These are phyloP conservation scores for Scleropages formosus DNA, from an alignment of 2,797 vertebrate species.

Conservation along the genomic window DNA sequence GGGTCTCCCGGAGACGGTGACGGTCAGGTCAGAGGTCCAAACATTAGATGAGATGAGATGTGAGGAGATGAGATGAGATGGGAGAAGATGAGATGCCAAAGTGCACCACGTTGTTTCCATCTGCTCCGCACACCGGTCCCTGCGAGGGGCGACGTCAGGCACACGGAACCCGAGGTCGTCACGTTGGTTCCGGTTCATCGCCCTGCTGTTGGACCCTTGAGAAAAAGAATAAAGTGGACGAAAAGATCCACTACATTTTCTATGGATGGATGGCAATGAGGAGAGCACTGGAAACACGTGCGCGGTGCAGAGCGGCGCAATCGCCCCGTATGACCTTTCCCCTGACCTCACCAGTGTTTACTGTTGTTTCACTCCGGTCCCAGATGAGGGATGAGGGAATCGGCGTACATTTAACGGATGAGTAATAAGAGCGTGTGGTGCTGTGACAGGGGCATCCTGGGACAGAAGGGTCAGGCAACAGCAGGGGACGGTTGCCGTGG, in stretches of 20 bases:
- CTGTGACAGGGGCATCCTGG: not conserved
- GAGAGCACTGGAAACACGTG: not conserved
- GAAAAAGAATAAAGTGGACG: not conserved
- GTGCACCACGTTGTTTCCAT: not conserved
- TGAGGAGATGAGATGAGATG: too few species aligned
- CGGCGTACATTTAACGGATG: slow-evolving; percentile 11
- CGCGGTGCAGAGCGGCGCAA: not conserved
- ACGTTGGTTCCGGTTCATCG: not conserved
- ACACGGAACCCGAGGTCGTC: not conserved
- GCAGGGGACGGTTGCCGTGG: not conserved
- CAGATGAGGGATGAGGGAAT: not conserved
- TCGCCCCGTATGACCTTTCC: not conserved
- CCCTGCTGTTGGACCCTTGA: not conserved
- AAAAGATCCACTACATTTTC: too few species aligned
- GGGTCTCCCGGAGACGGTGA: too few species aligned
- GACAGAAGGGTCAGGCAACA: not conserved
- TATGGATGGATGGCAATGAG: too few species aligned
- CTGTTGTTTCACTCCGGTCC: not conserved
- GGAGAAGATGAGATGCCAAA: not conserved
- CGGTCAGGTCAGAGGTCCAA: too few species aligned
- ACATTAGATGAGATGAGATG: too few species aligned
- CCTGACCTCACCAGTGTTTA: too few species aligned
- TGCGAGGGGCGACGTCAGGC: not conserved
- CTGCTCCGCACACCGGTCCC: too few species aligned
- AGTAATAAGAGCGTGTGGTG: slow-evolving; percentile 10